Evolutionary conservation across 2,797 vertebrate genomes (phyloP).

Genomic region (Clamator glandarius): DNA sequence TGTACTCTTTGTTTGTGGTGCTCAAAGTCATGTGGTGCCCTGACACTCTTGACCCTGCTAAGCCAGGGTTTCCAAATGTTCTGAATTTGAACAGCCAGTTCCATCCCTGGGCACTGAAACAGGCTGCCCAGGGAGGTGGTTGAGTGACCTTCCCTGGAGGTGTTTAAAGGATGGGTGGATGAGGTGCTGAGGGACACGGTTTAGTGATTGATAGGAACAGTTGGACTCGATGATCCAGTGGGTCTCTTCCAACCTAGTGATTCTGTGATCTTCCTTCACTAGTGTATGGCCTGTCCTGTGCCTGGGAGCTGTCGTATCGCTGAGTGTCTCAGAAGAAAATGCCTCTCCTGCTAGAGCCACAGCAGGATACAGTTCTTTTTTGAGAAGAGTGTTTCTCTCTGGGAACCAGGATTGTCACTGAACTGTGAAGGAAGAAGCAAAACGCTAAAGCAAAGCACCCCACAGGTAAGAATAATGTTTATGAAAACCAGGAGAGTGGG

Average conservation of each 20-base stretch:
- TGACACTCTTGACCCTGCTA: background rate
- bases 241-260: too few relatives aligned
- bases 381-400: background rate
- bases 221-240: too few relatives aligned
- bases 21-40: background rate
- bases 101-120: too few relatives aligned
- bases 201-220: too few relatives aligned
- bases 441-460: background rate
- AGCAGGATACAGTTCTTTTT: background rate
- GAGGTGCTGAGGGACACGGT: too few relatives aligned
- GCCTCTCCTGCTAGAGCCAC: background rate
- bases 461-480: constrained; percentile 3
- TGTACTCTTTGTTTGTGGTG: background rate
- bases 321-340: background rate
- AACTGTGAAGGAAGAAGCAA: background rate
- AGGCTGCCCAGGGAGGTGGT: too few relatives aligned
- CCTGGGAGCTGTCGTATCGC: background rate
- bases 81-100: background rate
- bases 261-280: background rate
- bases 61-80: background rate
- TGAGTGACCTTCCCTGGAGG: too few relatives aligned
- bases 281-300: background rate
- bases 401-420: background rate
- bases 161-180: too few relatives aligned
- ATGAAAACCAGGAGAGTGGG: background rate